phyloP scores from a whole-genome alignment of 92 coral and sea anemone species.

The Umimayanthus kanabou region DNA sequence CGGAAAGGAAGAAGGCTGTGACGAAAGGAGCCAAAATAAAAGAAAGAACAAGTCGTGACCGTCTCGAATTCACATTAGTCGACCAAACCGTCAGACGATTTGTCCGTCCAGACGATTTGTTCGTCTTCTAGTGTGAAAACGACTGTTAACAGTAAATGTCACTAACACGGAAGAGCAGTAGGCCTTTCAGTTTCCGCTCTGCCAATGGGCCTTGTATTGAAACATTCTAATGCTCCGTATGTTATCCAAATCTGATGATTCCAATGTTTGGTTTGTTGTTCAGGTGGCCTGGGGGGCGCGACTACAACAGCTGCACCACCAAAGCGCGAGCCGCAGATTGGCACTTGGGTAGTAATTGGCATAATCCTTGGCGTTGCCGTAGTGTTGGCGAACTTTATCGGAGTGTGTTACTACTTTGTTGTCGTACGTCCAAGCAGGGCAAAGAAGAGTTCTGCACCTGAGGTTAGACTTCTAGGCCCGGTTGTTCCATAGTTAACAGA shows the following conservation, averaged over 20 bases:
- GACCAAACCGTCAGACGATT: too few species aligned
- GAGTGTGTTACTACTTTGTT: background rate
- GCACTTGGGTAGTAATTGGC: constrained; percentile 2
- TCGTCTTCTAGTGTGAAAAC: too few species aligned
- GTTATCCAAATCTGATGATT: background rate
- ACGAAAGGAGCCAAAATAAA: too few species aligned
- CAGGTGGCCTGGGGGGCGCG: background rate
- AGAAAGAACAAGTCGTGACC: too few species aligned
- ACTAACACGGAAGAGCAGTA: too few species aligned
- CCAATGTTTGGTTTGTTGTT: background rate
- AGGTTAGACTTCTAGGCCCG: background rate
- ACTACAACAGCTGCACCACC: background rate
- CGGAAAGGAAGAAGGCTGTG: too few species aligned
- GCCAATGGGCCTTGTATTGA: too few species aligned
- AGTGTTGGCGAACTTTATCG: background rate
- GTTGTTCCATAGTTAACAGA: too few species aligned
- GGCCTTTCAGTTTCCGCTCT: too few species aligned
- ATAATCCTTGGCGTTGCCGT: constrained; percentile 8
- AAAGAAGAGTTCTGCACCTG: background rate
- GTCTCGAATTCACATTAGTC: too few species aligned
- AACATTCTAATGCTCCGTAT: background rate
- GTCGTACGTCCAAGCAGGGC: background rate
- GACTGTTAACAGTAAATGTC: too few species aligned
- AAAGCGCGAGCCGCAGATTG: background rate
- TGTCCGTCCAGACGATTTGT: too few species aligned